A percentile compares a stretch with the other conserved stretches of the same genome.
These are phyloP conservation scores for Gymnothorax reevesii DNA, from an alignment of 2,797 vertebrate species.

Conservation along the genomic window DNA sequence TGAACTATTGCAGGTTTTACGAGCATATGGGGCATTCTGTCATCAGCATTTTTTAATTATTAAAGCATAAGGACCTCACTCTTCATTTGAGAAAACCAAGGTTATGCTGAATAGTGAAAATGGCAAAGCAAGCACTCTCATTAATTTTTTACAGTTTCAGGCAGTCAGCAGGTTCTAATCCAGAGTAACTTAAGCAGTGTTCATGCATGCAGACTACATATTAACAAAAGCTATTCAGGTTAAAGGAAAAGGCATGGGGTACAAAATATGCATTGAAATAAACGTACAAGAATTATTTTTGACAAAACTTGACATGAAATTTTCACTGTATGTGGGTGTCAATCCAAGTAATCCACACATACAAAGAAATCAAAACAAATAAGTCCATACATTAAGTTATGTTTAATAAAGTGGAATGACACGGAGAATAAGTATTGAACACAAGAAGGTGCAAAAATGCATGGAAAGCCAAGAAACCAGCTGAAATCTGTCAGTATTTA, in stretches of 20 bases:
- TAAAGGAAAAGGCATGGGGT: not conserved
- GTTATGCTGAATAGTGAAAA: not conserved
- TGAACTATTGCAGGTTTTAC: not conserved
- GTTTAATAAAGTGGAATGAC: too few relatives aligned
- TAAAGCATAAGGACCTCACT: not conserved
- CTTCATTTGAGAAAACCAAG: not conserved
- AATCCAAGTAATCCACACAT: too few relatives aligned
- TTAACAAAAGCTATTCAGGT: not conserved
- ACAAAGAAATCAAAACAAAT: too few relatives aligned
- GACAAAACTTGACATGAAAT: too few relatives aligned
- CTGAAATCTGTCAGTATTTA: too few relatives aligned
- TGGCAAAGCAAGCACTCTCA: not conserved
- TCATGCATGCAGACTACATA: not conserved
- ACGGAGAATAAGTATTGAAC: too few relatives aligned
- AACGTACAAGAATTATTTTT: too few relatives aligned
- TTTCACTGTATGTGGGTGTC: too few relatives aligned
- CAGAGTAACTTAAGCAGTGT: not conserved
- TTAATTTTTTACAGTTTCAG: conserved; percentile 1
- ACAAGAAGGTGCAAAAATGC: too few relatives aligned
- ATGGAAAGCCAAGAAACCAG: too few relatives aligned
- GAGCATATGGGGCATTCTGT: not conserved
- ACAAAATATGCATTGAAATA: too few relatives aligned
- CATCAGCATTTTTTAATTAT: not conserved
- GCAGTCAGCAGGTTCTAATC: not conserved
- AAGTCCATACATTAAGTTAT: too few relatives aligned